A percentile compares a stretch with the other conserved stretches of the same genome.
Evolutionary conservation across 1,140 invertebrate species (phyloP).

Genomic region (Chironomus striatipennis): DNA sequence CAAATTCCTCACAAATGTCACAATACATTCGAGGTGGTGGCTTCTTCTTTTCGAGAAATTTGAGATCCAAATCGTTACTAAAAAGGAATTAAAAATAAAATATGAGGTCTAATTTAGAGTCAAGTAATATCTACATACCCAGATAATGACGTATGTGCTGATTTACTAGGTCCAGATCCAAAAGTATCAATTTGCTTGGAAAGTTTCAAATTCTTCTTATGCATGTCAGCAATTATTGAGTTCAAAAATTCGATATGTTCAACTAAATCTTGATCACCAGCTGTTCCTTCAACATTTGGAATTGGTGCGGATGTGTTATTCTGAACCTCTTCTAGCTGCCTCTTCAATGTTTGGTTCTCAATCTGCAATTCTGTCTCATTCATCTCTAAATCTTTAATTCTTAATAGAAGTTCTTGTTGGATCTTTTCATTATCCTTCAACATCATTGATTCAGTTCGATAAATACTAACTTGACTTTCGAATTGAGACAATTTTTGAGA

Average conservation of each 20-base stretch:
- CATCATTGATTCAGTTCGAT: slow-evolving; percentile 29
- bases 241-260: slow-evolving; percentile 87
- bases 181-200: slow-evolving; percentile 68
- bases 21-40: slow-evolving; percentile 79
- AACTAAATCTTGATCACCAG: slow-evolving; percentile 52
- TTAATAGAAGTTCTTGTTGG: slow-evolving; percentile 26
- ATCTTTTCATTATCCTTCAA: slow-evolving; percentile 32
- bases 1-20: slow-evolving; percentile 96
- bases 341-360: slow-evolving; percentile 39
- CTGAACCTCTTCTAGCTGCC: slow-evolving; percentile 40
- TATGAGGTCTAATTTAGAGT: slow-evolving; percentile 19
- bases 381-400: slow-evolving; percentile 40
- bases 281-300: slow-evolving; percentile 39
- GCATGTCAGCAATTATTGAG: slow-evolving; percentile 93
- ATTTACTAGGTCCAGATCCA: slow-evolving; percentile 52
- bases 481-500: slow-evolving; percentile 37
- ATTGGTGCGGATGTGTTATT: slow-evolving; percentile 37
- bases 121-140: background rate
- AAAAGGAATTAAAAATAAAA: slow-evolving; percentile 21
- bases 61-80: slow-evolving; percentile 33
- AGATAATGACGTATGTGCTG: slow-evolving; percentile 31
- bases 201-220: slow-evolving; percentile 81
- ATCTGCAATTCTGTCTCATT: slow-evolving; percentile 36
- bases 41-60: slow-evolving; percentile 34
- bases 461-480: slow-evolving; percentile 35